Conservation (phyloP, 2,113 vertebrate species). For the Rhagologus leucostigma region DNA sequence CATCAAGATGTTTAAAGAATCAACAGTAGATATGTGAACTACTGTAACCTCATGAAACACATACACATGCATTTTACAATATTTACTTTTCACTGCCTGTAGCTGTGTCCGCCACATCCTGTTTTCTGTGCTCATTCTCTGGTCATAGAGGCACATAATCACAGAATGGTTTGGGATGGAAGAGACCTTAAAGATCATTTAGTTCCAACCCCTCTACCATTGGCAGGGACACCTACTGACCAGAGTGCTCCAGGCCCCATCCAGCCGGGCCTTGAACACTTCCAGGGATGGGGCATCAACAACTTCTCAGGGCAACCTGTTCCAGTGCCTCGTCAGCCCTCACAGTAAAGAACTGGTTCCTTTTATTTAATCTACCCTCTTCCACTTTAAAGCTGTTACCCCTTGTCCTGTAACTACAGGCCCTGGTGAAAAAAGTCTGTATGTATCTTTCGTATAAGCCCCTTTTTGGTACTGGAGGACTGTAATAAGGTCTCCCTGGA, state of each 20-base stretch:
- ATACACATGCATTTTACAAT: background rate
- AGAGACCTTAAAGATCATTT: background rate
- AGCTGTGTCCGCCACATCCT: background rate
- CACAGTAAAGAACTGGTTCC: background rate
- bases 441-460: background rate
- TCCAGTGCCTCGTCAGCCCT: background rate
- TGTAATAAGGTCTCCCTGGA: background rate
- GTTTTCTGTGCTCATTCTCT: background rate
- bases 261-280: background rate
- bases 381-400: background rate
- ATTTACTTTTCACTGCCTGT: background rate
- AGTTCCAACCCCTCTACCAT: rapidly evolving
- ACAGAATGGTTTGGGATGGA: background rate
- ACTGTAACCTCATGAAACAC: background rate
- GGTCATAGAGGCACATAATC: background rate
- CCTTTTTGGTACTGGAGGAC: background rate
- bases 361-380: background rate
- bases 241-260: background rate
- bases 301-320: background rate
- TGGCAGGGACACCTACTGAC: background rate
- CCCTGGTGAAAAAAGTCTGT: background rate
- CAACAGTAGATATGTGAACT: background rate
- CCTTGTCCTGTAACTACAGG: background rate
- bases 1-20: background rate
- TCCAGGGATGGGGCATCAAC: background rate